Conservation (phyloP, 1,140 invertebrate genomes). For the Lepidotrigona ventralis region DNA sequence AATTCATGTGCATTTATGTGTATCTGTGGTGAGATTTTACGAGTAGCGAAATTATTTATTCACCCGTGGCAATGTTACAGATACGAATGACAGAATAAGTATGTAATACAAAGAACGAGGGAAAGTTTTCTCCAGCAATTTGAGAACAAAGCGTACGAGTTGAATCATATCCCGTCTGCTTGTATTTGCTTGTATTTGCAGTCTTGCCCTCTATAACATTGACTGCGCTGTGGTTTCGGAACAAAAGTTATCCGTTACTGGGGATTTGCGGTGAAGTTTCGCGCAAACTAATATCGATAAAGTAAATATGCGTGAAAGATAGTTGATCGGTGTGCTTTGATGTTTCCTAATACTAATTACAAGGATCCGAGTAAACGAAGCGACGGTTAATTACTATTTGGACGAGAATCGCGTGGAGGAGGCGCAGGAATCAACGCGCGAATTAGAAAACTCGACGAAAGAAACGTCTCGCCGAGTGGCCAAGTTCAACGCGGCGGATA, state of each 20-base stretch:
- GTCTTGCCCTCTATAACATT: neutral
- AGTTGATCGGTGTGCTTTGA: conserved; percentile 35
- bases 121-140: too few relatives aligned
- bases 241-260: neutral
- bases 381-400: conserved; percentile 36
- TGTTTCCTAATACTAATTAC: conserved; percentile 20
- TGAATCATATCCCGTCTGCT: neutral
- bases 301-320: conserved; percentile 30
- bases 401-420: neutral
- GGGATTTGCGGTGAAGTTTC: neutral
- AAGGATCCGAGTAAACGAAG: conserved; percentile 13
- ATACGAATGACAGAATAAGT: too few relatives aligned
- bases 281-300: conserved; percentile 23
- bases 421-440: too few relatives aligned
- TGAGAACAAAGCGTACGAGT: too few relatives aligned
- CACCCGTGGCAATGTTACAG: too few relatives aligned
- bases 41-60: too few relatives aligned
- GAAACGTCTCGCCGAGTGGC: neutral
- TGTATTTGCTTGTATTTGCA: neutral
- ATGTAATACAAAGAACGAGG: too few relatives aligned
- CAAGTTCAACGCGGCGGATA: neutral
- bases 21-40: too few relatives aligned
- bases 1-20: too few relatives aligned
- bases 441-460: neutral
- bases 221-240: neutral